Evolutionary conservation across 2,888 invertebrate genomes (phyloP), one percentile per base, ranked within the genome.

Genomic region (Xestia sexstrigata): DNA sequence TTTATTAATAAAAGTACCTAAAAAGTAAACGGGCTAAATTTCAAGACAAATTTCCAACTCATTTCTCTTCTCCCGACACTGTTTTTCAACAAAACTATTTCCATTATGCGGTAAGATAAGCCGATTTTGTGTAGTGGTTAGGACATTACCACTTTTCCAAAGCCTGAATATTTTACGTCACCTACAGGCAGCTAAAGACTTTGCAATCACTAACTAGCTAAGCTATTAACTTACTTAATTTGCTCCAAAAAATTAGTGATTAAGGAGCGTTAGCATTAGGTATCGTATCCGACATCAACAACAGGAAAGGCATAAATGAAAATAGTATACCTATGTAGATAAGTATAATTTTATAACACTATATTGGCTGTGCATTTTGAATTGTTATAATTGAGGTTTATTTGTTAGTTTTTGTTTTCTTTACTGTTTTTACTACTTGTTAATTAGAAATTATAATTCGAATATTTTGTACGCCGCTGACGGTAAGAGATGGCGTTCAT

Each of bases 11-110:
- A 58, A 58, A 6, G 26, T n/a, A 6, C 13, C 15, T 58, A 26
- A 58, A n/a, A 58, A 55, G 9, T 17, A 71, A 49, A 39, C 71
- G 26, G 35, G 15, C 3, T 26, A 26, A 39, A 69, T 26, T 39
- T 39, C 13, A 30, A 62, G 30, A 30, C 20, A 30, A 62, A 26
- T 17, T 58, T 30, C 42, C n/a, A 45, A 74, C 20, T 15, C 15
- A 58, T 15, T 52, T 45, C 7, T n/a, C 9, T n/a, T 15, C 42
- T 17, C 20, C n/a, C 15, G 30, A 11, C 11, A 45, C 7, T 30
- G 52, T 52, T 11, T 70, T 26, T 49, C 49, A 42, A 42, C 42
- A 72, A 52, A 70, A 52, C 26, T 13, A n/a, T 35, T 71, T n/a
- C 73, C 52, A n/a, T 35, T 58, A 74, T 4, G 30, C 42, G 20